Evolutionary conservation across 1,140 invertebrate species (phyloP), one percentile per base, ranked within the genome.

Genomic region (Psix sp.): DNA sequence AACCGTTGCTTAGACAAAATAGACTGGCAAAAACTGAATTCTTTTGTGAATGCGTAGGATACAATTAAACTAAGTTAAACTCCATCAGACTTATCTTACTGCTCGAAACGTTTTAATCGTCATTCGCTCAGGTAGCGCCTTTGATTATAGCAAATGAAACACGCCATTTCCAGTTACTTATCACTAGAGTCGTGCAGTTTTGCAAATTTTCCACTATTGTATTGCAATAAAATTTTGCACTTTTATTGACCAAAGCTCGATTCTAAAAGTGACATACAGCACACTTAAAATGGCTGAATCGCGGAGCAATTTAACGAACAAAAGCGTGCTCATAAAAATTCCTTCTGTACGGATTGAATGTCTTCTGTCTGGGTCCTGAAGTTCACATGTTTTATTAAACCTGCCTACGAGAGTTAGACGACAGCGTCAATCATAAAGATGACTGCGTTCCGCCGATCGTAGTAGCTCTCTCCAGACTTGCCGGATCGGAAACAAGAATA

Each of bases 361-460:
- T 62, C 43, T 68, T 60, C 21, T 20, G 48, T 66, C 35, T 62
- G 40, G 36, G 36, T 9, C 51, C 42, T 36, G 29, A 6, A 48
- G 49, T 60, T 62, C 63, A 48, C 45, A 62, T 60, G 67, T 76
- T 76, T 68, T 76, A 71, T 68, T 76, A 17, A 60, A 15, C 45
- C 39, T 24, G 59, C 10, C n/a, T 33, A 39, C 39, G 42, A 21
- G 36, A 62, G 42, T 26, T 52, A 46, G 65, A 75, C 52, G 54
- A 46, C 67, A 54, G 62, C 57, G 67, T 76, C 56, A 62, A 76
- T 76, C 74, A 72, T 76, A 76, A 76, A 72, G 49, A 26, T 48
- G 51, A 31, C 54, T 52, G 62, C 48, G 36, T 65, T 46, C 21
- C 39, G 29, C 39, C 42, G 56, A 74, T 74, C 56, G 56, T 52